A percentile compares a stretch with the other conserved stretches of the same genome.
phyloP scores from a whole-genome alignment of 2,888 invertebrate genomes.

The Cremastinae sp. region DNA sequence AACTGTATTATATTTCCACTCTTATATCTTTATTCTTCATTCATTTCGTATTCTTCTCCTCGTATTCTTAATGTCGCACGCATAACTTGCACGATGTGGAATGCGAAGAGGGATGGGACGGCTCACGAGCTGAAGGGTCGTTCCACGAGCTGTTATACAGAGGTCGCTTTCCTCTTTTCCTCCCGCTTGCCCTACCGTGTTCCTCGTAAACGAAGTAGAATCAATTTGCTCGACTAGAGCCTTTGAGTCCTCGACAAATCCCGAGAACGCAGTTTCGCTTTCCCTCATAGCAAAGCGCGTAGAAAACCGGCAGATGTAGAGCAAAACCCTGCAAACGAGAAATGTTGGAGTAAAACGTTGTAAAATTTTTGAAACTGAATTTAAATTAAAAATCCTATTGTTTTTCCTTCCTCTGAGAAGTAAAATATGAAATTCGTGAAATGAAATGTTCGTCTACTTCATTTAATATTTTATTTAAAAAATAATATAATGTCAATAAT shows the following conservation, averaged over 20 bases:
- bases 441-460: neutral
- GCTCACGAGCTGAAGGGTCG: constrained; percentile 17
- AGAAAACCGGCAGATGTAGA: constrained; percentile 63
- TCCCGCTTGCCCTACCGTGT: constrained; percentile 25
- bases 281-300: constrained; percentile 22
- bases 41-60: neutral
- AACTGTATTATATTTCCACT: neutral
- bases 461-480: too few species aligned
- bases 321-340: constrained; percentile 47
- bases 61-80: constrained; percentile 1
- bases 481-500: too few species aligned
- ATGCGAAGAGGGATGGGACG: neutral
- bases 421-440: too few species aligned
- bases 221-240: constrained; percentile 62
- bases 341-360: too few species aligned
- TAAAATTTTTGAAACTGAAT: constrained; percentile 47
- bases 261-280: constrained; percentile 54
- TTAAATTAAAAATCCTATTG: constrained; percentile 20
- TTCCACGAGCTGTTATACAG: neutral
- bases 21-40: neutral
- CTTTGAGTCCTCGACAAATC: constrained; percentile 62
- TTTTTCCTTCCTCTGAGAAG: too few species aligned
- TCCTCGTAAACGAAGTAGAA: constrained; percentile 58
- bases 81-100: neutral
- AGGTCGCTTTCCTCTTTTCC: constrained; percentile 2